phyloP scores from a whole-genome alignment of 2,888 invertebrate genomes.

The Eristalis tenax region DNA sequence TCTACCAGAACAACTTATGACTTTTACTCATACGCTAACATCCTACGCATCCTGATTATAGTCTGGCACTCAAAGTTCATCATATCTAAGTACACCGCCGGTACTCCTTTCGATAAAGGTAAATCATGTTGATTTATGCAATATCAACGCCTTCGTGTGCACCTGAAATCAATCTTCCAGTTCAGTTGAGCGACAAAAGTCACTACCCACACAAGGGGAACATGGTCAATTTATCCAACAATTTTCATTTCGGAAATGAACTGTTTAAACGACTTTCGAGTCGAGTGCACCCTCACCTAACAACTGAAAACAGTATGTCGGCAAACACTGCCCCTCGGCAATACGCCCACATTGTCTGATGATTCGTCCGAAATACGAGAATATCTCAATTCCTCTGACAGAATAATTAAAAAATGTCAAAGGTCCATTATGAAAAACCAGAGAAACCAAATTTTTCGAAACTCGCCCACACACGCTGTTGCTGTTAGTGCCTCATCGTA shows the following conservation, averaged over 20 bases:
- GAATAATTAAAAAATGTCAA: constrained; percentile 54
- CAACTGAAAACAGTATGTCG: background rate
- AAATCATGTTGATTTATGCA: too few relatives aligned
- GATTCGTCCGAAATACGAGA: background rate
- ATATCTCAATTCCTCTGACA: constrained; percentile 19
- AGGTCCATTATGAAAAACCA: constrained; percentile 49
- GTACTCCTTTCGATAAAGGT: too few relatives aligned
- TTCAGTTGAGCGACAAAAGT: background rate
- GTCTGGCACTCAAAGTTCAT: too few relatives aligned
- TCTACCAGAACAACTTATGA: too few relatives aligned
- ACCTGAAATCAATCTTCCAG: too few relatives aligned
- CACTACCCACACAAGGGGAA: background rate
- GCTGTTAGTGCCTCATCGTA: background rate
- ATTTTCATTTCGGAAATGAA: background rate
- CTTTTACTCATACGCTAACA: too few relatives aligned
- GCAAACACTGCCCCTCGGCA: background rate
- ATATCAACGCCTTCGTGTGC: too few relatives aligned
- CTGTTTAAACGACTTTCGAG: background rate
- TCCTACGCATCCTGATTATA: too few relatives aligned
- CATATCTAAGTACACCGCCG: too few relatives aligned
- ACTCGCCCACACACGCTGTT: constrained; percentile 3
- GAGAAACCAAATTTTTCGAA: constrained; percentile 49
- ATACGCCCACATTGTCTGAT: constrained; percentile 1
- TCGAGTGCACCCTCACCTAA: background rate
- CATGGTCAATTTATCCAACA: background rate